Percentiles rank a stretch among this genome's conserved stretches.
phyloP scores from a whole-genome alignment of 1,140 invertebrate species.

The Pseudomyrmex concolor region DNA sequence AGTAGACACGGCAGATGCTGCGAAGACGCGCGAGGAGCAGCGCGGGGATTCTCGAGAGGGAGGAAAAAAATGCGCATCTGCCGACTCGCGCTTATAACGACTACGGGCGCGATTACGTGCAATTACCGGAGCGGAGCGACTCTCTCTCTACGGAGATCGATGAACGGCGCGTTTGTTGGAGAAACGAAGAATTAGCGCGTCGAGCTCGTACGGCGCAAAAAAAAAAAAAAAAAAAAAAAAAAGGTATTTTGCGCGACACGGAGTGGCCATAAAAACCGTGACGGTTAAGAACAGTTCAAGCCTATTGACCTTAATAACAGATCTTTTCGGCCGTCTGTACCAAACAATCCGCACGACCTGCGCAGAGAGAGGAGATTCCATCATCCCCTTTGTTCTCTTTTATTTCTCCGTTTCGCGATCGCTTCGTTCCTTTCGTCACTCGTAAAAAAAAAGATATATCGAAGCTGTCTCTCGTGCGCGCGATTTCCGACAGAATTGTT shows the following conservation, averaged over 20 bases:
- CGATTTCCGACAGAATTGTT: conserved; percentile 26
- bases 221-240: conserved; percentile 51
- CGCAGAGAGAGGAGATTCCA: background rate
- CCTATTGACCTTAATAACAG: conserved; percentile 77
- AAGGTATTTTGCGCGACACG: conserved; percentile 70
- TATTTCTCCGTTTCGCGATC: background rate
- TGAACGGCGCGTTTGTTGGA: conserved; percentile 69
- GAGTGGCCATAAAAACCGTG: conserved; percentile 71
- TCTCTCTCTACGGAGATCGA: conserved; percentile 68
- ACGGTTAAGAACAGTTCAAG: conserved; percentile 77
- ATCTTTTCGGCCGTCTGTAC: conserved; percentile 61
- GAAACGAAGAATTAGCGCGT: conserved; percentile 40
- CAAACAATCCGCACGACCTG: conserved; percentile 41
- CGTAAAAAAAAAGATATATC: conserved; percentile 22
- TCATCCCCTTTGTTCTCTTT: conserved; percentile 51
- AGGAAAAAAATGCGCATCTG: conserved; percentile 65
- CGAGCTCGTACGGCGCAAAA: conserved; percentile 3
- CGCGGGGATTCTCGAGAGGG: background rate
- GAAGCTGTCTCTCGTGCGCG: conserved; percentile 1
- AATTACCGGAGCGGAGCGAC: conserved; percentile 69
- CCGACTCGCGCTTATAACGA: conserved; percentile 69
- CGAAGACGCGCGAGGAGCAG: background rate
- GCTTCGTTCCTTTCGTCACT: background rate
- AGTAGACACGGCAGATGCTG: conserved; percentile 48
- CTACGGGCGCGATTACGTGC: conserved; percentile 76